These are phyloP conservation scores for Tachyglossus aculeatus DNA, from an alignment of 2,797 vertebrate species.

Conservation along the genomic window DNA sequence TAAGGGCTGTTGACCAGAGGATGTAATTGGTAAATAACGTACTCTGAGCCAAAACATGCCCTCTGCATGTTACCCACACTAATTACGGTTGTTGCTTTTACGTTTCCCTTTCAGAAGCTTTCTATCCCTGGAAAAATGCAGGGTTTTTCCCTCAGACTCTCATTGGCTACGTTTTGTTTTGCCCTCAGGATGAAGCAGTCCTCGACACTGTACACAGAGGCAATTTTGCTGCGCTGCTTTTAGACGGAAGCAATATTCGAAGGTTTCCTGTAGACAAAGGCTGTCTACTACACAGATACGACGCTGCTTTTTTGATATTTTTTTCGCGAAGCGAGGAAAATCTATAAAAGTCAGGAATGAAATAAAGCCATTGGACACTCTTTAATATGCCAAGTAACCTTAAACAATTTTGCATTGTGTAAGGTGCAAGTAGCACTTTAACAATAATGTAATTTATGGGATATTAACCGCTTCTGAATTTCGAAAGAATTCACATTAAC, in stretches of 20 bases:
- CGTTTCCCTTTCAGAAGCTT: not conserved
- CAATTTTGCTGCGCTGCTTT: not conserved
- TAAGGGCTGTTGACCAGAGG: too few relatives aligned
- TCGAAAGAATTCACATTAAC: conserved; percentile 1
- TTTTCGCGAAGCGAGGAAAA: too few relatives aligned
- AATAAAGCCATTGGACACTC: not conserved
- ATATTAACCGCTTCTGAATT: conserved; percentile 1
- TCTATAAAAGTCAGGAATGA: not conserved
- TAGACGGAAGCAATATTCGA: not conserved
- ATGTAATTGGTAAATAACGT: not conserved
- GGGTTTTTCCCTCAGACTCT: not conserved
- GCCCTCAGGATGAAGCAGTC: conserved; percentile 13
- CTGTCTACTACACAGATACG: not conserved
- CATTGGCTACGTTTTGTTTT: too few relatives aligned
- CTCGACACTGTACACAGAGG: not conserved
- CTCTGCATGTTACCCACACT: not conserved
- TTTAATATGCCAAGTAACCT: not conserved
- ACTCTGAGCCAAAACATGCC: not conserved
- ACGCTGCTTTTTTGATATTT: not conserved
- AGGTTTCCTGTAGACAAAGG: not conserved
- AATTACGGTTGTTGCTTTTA: not conserved
- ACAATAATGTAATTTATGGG: not conserved
- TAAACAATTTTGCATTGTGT: conserved; percentile 8
- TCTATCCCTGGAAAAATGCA: not conserved
- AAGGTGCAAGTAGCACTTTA: conserved; percentile 1